These are phyloP conservation scores for Tubiluchus corallicola DNA, from an alignment of 2,888 invertebrate species.

Conservation along the genomic window DNA sequence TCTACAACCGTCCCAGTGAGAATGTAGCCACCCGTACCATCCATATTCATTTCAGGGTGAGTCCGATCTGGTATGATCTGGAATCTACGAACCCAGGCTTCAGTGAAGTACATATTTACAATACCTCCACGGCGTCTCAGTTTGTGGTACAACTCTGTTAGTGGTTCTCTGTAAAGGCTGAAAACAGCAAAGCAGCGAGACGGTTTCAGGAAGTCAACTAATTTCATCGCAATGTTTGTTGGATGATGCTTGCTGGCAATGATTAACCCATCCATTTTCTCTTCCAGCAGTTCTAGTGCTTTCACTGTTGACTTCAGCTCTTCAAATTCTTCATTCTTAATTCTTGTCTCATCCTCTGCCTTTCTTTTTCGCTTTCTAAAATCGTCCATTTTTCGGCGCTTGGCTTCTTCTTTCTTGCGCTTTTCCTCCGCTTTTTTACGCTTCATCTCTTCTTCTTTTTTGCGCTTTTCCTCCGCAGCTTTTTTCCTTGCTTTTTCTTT, in stretches of 20 bases:
- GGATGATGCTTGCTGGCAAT: conserved; percentile 27
- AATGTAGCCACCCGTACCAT: conserved; percentile 67
- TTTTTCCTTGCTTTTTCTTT: no score
- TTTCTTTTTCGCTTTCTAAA: no score
- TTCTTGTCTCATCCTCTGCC: no score
- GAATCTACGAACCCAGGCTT: conserved; percentile 72
- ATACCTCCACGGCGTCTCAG: conserved; percentile 45
- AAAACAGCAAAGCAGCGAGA: conserved; percentile 28
- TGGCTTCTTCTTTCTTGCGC: no score
- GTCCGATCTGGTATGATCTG: conserved; percentile 52
- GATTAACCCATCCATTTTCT: conserved; percentile 14
- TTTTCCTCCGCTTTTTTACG: no score
- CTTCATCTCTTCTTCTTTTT: no score
- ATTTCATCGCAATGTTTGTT: conserved; percentile 21
- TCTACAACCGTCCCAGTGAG: conserved; percentile 43
- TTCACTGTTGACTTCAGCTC: no score
- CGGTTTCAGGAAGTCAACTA: conserved; percentile 23
- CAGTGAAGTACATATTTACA: conserved; percentile 54
- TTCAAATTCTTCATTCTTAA: no score
- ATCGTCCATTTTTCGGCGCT: no score
- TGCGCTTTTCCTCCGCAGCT: no score
- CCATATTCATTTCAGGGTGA: conserved; percentile 84
- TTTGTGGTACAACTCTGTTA: conserved; percentile 60
- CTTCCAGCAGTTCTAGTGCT: no score
- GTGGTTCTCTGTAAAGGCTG: conserved; percentile 36